A percentile compares a stretch with the other conserved stretches of the same genome.
Evolutionary conservation across 2,888 invertebrate species (phyloP).

Genomic region (Empis livida): DNA sequence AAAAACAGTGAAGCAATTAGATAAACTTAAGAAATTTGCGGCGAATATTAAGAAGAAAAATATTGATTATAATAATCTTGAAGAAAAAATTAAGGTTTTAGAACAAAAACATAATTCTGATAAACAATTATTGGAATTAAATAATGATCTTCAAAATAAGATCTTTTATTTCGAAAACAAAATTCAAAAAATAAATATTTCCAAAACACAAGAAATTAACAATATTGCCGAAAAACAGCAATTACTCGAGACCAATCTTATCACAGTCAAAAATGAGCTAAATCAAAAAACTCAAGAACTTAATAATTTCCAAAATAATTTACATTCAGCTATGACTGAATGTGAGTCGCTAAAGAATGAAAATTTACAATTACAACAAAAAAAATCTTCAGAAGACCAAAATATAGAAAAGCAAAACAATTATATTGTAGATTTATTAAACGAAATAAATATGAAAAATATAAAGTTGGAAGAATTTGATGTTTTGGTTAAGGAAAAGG

Average conservation of each 20-base stretch:
- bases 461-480: conserved; percentile 41
- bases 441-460: conserved; percentile 38
- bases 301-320: not conserved
- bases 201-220: too few species aligned
- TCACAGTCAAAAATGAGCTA: not conserved
- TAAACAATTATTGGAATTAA: too few species aligned
- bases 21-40: conserved; percentile 68
- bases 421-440: conserved; percentile 37
- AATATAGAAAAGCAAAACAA: conserved; percentile 36
- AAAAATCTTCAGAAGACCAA: conserved; percentile 5
- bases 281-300: conserved; percentile 7
- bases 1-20: conserved; percentile 40
- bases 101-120: too few species aligned
- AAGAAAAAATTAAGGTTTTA: conserved; percentile 3
- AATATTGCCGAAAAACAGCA: conserved; percentile 24
- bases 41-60: conserved; percentile 63
- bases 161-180: too few species aligned
- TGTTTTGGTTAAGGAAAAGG: conserved; percentile 40
- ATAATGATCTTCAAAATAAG: too few species aligned
- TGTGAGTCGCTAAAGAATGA: conserved; percentile 4
- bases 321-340: too few species aligned
- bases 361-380: not conserved
- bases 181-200: too few species aligned
- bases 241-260: conserved; percentile 2
- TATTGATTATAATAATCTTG: conserved; percentile 22